These are phyloP conservation scores for Macrophya annulata DNA, from an alignment of 2,888 invertebrate species.

Conservation along the genomic window DNA sequence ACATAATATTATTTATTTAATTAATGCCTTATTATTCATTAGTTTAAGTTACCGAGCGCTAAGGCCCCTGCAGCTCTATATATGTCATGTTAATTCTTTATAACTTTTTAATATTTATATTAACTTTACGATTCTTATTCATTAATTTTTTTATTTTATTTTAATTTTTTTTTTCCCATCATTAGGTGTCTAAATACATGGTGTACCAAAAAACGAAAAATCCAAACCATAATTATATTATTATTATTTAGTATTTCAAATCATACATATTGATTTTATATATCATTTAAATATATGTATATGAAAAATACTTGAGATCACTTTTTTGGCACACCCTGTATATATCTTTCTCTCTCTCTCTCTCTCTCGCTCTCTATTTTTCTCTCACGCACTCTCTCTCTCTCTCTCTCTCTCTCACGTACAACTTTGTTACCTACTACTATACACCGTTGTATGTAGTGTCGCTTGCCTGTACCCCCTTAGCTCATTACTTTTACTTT, in stretches of 20 bases:
- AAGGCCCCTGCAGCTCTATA: slow-evolving; percentile 66
- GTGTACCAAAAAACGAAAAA: slow-evolving; percentile 42
- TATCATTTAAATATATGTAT: slow-evolving; percentile 35
- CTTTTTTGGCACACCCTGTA: slow-evolving; percentile 51
- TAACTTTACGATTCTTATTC: slow-evolving; percentile 50
- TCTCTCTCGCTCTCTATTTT: neutral
- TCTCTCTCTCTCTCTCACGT: neutral
- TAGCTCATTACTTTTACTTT: neutral
- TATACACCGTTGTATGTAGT: slow-evolving; percentile 50
- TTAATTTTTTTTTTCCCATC: neutral
- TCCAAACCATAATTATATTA: slow-evolving; percentile 38
- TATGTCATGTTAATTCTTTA: slow-evolving; percentile 59
- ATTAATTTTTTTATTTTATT: neutral
- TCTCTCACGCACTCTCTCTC: neutral
- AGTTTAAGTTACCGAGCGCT: slow-evolving; percentile 63
- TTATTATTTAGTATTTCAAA: slow-evolving; percentile 20
- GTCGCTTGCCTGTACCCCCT: slow-evolving; percentile 27
- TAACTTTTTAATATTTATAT: slow-evolving; percentile 57
- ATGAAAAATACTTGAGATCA: slow-evolving; percentile 31
- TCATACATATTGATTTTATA: slow-evolving; percentile 35
- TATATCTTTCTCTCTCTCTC: slow-evolving; percentile 3
- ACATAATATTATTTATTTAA: neutral
- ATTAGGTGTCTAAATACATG: slow-evolving; percentile 27
- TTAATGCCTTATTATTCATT: slow-evolving; percentile 22
- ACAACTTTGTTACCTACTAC: slow-evolving; percentile 43